These are phyloP conservation scores for Podarcis cretensis DNA, from an alignment of 2,113 vertebrate genomes.

Conservation along the genomic window DNA sequence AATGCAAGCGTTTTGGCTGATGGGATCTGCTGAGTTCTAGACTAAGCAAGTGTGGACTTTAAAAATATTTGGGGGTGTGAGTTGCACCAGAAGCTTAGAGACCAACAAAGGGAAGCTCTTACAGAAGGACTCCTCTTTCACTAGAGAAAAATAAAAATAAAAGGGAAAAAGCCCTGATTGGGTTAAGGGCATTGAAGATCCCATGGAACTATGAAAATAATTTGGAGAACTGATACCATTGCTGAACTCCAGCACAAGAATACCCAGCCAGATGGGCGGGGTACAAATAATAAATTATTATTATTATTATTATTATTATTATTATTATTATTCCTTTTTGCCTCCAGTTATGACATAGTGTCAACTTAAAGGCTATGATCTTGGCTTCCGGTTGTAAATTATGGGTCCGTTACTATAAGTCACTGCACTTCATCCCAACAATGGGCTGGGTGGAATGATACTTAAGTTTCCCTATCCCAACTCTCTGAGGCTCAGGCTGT, in stretches of 20 bases:
- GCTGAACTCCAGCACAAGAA: neutral
- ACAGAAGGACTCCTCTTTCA: too few species aligned
- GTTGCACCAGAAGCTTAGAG: neutral
- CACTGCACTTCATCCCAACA: neutral
- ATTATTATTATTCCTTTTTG: neutral
- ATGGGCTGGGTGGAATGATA: slow-evolving; percentile 4
- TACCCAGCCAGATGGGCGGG: too few species aligned
- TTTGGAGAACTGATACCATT: neutral
- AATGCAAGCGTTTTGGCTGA: neutral
- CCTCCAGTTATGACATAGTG: neutral
- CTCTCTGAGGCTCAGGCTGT: neutral
- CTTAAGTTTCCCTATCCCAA: neutral
- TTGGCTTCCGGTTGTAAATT: neutral
- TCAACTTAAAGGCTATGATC: neutral
- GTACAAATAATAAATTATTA: too few species aligned
- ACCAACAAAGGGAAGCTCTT: neutral
- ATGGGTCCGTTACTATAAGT: neutral
- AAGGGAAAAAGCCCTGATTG: neutral
- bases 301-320: too few species aligned
- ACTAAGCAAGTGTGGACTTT: neutral
- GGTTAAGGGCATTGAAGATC: neutral
- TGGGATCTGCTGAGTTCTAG: neutral
- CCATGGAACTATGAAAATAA: neutral
- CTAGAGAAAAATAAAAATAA: neutral
- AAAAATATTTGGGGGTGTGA: neutral